These are phyloP conservation scores for Pempheris klunzingeri DNA, from an alignment of 2,797 vertebrate species.

Conservation along the genomic window DNA sequence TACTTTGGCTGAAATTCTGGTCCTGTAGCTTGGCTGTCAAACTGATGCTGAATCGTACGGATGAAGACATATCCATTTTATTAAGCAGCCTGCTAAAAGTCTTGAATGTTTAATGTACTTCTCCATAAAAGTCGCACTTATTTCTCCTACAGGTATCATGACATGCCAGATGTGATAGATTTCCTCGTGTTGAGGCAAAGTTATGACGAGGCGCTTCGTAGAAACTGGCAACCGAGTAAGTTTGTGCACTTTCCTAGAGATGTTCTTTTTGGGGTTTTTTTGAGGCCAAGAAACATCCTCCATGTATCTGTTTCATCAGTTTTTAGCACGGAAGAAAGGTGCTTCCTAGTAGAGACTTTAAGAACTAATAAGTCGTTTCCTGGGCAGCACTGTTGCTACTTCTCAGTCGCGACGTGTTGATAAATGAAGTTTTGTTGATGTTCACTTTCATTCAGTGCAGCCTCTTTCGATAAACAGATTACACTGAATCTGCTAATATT, in stretches of 20 bases:
- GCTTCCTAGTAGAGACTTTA: neutral
- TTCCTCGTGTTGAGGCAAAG: constrained; percentile 96
- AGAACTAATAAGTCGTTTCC: neutral
- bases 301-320: neutral
- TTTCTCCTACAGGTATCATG: constrained; percentile 90
- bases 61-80: too few relatives aligned
- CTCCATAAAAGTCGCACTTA: neutral
- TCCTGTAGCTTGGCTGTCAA: neutral
- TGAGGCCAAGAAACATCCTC: neutral
- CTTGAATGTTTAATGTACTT: neutral
- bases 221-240: constrained; percentile 95
- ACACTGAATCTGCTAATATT: constrained; percentile 2
- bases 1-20: neutral
- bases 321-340: neutral
- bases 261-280: neutral
- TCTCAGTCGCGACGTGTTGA: neutral
- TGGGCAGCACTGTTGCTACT: neutral
- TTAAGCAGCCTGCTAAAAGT: too few relatives aligned
- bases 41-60: too few relatives aligned
- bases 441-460: neutral
- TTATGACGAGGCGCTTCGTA: constrained; percentile 93
- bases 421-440: neutral
- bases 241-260: constrained; percentile 7
- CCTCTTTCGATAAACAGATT: neutral
- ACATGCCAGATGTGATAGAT: constrained; percentile 99